A percentile compares a stretch with the other conserved stretches of the same genome.
phyloP scores from a whole-genome alignment of 1,140 invertebrate genomes.

The Liolophura sinensis region DNA sequence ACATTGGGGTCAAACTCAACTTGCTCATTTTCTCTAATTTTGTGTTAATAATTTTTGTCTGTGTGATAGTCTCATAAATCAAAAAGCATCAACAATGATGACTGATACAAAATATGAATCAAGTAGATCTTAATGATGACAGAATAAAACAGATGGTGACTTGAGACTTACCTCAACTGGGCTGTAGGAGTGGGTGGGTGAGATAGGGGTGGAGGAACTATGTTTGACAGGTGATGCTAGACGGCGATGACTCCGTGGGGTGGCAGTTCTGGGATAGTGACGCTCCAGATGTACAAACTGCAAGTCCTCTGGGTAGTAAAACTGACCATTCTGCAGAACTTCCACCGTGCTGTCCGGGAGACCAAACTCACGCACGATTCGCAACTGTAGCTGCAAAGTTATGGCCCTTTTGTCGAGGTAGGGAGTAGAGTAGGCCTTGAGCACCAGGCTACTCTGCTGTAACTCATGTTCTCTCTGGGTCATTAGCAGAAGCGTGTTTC shows the following conservation, averaged over 20 bases:
- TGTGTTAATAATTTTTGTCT: too few species aligned
- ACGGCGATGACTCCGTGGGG: conserved; percentile 19
- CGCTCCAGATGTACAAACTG: conserved; percentile 10
- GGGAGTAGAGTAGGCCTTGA: conserved; percentile 75
- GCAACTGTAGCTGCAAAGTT: conserved; percentile 76
- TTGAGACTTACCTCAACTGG: conserved; percentile 22
- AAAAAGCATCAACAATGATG: background rate
- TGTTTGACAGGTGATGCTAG: conserved; percentile 14
- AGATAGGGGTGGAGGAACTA: conserved; percentile 13
- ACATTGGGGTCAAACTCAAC: too few species aligned
- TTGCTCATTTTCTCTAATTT: too few species aligned
- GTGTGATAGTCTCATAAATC: too few species aligned
- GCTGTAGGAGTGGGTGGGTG: conserved; percentile 22
- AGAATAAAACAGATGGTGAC: background rate
- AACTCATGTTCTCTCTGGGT: conserved; percentile 84
- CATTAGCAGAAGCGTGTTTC: conserved; percentile 75
- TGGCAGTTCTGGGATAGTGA: conserved; percentile 6
- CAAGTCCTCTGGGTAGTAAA: conserved; percentile 32
- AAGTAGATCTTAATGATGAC: background rate
- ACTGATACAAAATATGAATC: background rate
- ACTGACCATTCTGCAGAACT: conserved; percentile 68
- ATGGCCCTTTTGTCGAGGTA: conserved; percentile 77
- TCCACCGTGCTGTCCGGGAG: conserved; percentile 89
- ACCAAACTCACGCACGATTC: conserved; percentile 92
- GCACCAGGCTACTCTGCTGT: conserved; percentile 75